These are phyloP conservation scores for Muricea muricata DNA, from an alignment of 92 coral and sea anemone species.

Conservation along the genomic window DNA sequence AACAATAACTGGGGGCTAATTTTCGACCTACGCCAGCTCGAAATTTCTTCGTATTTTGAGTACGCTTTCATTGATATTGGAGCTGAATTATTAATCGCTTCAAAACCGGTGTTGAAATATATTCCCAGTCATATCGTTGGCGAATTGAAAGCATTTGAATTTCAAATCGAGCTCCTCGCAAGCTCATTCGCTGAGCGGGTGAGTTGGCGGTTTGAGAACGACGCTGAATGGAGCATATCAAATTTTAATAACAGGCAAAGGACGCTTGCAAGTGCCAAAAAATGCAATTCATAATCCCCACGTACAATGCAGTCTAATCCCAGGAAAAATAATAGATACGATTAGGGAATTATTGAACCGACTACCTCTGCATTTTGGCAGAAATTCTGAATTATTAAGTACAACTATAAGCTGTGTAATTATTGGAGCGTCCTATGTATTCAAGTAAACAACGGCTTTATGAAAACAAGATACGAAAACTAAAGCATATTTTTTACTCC, in stretches of 20 bases:
- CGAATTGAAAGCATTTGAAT: not conserved
- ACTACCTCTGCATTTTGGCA: not conserved
- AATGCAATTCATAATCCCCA: not conserved
- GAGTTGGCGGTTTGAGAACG: too few species aligned
- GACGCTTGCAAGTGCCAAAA: not conserved
- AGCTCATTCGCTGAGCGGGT: conserved; percentile 1
- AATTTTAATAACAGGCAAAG: not conserved
- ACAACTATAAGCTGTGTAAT: not conserved
- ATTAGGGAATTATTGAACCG: not conserved
- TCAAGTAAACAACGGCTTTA: not conserved
- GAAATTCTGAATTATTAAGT: not conserved
- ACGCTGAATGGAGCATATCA: not conserved
- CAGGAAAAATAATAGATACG: not conserved
- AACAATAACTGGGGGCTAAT: not conserved
- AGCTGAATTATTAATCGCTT: not conserved
- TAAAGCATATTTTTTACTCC: not conserved
- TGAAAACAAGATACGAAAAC: not conserved
- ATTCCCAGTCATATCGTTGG: not conserved
- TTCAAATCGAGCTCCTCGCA: not conserved
- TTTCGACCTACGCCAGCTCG: too few species aligned
- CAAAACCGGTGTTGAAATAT: not conserved
- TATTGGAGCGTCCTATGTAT: not conserved
- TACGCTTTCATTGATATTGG: not conserved
- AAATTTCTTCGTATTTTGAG: not conserved
- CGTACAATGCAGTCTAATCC: not conserved